Percentiles rank a stretch among this genome's conserved stretches.
Conservation (phyloP, 37 sponge, comb jelly and placozoan species). For the Chondrilla cf. caribensis region DNA sequence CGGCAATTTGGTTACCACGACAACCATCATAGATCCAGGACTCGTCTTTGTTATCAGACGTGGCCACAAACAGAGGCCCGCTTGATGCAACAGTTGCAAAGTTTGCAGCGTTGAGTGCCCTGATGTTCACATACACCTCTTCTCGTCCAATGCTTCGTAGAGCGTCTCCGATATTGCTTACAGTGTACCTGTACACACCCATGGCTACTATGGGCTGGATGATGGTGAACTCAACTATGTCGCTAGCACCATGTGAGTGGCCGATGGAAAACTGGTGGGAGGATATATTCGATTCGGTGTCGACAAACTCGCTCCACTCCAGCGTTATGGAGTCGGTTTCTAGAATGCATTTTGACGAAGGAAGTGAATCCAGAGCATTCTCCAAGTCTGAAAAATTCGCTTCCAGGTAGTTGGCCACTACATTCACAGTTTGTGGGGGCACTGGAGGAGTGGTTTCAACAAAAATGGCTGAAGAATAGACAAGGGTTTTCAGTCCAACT, state of each 20-base stretch:
- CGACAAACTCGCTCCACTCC: conserved; percentile 35
- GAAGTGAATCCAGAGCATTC: neutral
- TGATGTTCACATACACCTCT: conserved; percentile 49
- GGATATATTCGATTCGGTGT: neutral
- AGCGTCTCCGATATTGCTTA: neutral
- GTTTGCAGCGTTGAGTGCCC: conserved; percentile 25
- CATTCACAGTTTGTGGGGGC: conserved; percentile 14
- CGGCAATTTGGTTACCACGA: neutral
- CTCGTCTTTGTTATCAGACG: conserved; percentile 15
- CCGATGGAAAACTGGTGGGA: conserved; percentile 56
- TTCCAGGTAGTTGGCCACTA: conserved; percentile 45
- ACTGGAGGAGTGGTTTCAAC: conserved; percentile 37
- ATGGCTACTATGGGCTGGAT: conserved; percentile 7
- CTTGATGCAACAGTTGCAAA: conserved; percentile 26
- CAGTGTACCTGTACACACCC: neutral
- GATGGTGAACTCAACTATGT: conserved; percentile 25
- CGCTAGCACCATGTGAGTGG: conserved; percentile 27
- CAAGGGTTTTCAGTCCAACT: conserved; percentile 41
- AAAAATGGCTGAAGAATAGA: conserved; percentile 14
- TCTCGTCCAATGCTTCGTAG: neutral
- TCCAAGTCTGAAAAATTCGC: neutral
- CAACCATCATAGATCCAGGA: conserved; percentile 71
- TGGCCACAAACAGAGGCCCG: conserved; percentile 38
- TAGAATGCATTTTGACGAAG: conserved; percentile 44
- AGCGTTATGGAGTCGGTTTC: conserved; percentile 37